These are phyloP conservation scores for Pachyramphus minor DNA, from an alignment of 2,113 vertebrate genomes.

Conservation along the genomic window DNA sequence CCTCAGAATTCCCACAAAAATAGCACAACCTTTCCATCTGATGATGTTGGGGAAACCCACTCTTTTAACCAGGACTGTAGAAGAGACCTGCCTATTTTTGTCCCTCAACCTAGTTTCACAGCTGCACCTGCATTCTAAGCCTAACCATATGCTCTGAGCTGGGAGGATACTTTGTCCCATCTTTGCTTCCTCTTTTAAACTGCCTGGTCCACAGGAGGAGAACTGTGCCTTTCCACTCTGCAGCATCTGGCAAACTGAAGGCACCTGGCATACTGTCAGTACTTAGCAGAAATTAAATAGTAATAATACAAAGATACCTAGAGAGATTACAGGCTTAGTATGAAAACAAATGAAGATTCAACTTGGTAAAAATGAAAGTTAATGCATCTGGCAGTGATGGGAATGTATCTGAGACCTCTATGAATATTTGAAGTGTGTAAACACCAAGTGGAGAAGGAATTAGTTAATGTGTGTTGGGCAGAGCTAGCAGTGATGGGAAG, in stretches of 20 bases:
- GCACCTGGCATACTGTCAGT: constrained; percentile 15
- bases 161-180: background rate
- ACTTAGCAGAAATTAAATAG: constrained; percentile 50
- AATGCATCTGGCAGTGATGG: background rate
- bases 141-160: background rate
- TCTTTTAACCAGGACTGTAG: background rate
- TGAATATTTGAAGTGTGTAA: constrained; percentile 46
- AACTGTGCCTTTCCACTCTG: background rate
- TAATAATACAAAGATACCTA: constrained; percentile 35
- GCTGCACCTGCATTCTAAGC: background rate
- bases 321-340: constrained; percentile 47
- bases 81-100: background rate
- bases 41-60: background rate
- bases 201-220: background rate
- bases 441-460: constrained; percentile 31
- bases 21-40: background rate
- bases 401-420: background rate
- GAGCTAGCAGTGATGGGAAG: background rate
- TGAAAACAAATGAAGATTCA: background rate
- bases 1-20: background rate
- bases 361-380: constrained; percentile 15
- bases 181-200: background rate
- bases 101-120: background rate
- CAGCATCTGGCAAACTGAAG: constrained; percentile 8
- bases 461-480: constrained; percentile 16